Percentiles rank a stretch among this genome's conserved stretches.
Conservation (phyloP, 1,140 invertebrate genomes). For the Scaptodrosophila lebanonensis region DNA sequence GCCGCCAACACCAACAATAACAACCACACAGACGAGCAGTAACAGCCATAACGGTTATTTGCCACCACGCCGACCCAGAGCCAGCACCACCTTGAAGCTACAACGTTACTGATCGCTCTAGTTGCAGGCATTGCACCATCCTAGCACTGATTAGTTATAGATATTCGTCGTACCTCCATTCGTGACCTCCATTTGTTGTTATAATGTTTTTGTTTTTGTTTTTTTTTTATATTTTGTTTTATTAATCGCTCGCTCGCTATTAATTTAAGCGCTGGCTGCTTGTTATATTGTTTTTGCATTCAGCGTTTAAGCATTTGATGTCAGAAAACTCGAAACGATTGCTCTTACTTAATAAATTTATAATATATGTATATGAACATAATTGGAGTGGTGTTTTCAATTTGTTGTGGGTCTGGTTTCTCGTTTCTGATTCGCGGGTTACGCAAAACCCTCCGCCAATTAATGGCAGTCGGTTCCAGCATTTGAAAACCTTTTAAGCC, state of each 20-base stretch:
- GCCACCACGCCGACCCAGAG: slow-evolving; percentile 46
- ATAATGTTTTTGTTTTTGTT: slow-evolving; percentile 6
- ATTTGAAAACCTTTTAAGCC: no score
- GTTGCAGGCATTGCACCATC: neutral
- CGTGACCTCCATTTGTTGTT: no score
- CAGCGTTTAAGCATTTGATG: neutral
- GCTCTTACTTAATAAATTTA: slow-evolving; percentile 63
- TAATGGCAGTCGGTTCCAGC: no score
- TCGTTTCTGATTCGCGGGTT: no score
- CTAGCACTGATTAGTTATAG: slow-evolving; percentile 72
- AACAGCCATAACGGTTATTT: slow-evolving; percentile 20
- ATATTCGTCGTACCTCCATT: slow-evolving; percentile 45
- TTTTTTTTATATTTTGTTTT: slow-evolving; percentile 9
- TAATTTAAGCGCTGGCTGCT: slow-evolving; percentile 9
- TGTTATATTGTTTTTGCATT: slow-evolving; percentile 11
- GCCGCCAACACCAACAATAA: neutral
- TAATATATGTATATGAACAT: slow-evolving; percentile 57
- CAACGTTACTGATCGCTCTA: neutral
- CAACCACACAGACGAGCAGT: neutral
- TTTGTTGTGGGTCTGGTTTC: neutral
- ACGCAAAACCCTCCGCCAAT: no score
- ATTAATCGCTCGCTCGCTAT: slow-evolving; percentile 34
- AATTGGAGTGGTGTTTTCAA: slow-evolving; percentile 12
- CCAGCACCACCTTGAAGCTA: slow-evolving; percentile 11
- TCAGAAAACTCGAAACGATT: slow-evolving; percentile 43